phyloP scores from a whole-genome alignment of 2,113 vertebrate genomes.

The Scophthalmus maximus region DNA sequence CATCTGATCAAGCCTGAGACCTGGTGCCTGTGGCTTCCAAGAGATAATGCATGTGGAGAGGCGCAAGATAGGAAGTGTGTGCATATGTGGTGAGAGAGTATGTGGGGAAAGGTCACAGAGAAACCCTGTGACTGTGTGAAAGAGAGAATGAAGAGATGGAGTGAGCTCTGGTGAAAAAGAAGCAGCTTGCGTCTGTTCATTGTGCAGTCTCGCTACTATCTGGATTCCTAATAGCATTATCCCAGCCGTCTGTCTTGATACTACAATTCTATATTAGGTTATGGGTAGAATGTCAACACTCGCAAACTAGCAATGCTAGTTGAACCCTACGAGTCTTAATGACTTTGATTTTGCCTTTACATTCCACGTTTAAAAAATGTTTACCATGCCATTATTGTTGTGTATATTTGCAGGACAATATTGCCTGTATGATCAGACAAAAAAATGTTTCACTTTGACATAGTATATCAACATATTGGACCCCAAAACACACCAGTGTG shows the following conservation, averaged over 20 bases:
- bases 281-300: constrained; percentile 19
- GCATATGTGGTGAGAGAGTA: constrained; percentile 55
- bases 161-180: constrained; percentile 23
- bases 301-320: not conserved
- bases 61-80: constrained; percentile 38
- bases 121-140: constrained; percentile 39
- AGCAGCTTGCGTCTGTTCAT: constrained; percentile 25
- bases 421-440: too few species aligned
- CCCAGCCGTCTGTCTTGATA: constrained; percentile 27
- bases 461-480: too few species aligned
- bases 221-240: constrained; percentile 17
- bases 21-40: constrained; percentile 46
- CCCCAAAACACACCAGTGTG: too few species aligned
- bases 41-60: constrained; percentile 48
- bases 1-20: constrained; percentile 44
- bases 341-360: too few species aligned
- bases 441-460: too few species aligned
- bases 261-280: constrained; percentile 16
- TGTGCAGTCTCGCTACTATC: constrained; percentile 42
- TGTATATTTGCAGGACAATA: too few species aligned
- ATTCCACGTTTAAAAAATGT: too few species aligned
- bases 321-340: too few species aligned
- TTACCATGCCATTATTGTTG: too few species aligned
- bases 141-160: constrained; percentile 14
- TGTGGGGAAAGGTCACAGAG: constrained; percentile 53